Conservation (phyloP, 2,888 invertebrate species). For the Sinelater perroti region DNA sequence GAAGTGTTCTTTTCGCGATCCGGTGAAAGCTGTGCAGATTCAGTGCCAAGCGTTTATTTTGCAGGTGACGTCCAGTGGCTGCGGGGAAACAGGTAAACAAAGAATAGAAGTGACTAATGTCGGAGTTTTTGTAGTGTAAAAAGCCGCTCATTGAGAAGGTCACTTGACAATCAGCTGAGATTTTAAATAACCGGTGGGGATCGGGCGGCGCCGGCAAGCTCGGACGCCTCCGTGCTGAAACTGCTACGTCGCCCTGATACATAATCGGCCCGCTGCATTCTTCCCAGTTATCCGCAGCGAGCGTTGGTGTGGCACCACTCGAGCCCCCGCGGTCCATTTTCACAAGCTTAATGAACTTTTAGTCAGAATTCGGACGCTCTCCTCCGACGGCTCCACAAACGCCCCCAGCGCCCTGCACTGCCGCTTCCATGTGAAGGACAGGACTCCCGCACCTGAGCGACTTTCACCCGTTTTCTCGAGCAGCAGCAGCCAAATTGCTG, state of each 20-base stretch:
- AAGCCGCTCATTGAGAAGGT: constrained; percentile 25
- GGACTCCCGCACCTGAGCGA: not conserved
- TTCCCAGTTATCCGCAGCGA: constrained; percentile 4
- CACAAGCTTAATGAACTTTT: constrained; percentile 9
- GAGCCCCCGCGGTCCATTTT: not conserved
- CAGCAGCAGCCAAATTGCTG: constrained; percentile 35
- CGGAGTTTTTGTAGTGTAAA: constrained; percentile 16
- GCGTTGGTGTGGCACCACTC: not conserved
- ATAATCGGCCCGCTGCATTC: constrained; percentile 16
- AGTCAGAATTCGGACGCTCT: not conserved
- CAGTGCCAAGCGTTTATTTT: too few relatives aligned
- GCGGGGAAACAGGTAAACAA: constrained; percentile 1
- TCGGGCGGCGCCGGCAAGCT: not conserved
- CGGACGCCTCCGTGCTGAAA: not conserved
- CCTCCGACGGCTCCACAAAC: too few relatives aligned
- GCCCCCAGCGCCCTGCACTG: too few relatives aligned
- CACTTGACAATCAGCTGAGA: constrained; percentile 30
- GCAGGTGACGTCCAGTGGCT: constrained; percentile 8
- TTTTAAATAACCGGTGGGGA: constrained; percentile 14
- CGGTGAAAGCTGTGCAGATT: too few relatives aligned
- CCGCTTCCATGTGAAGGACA: constrained; percentile 2
- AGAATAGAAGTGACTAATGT: constrained; percentile 21
- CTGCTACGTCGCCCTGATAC: constrained; percentile 19
- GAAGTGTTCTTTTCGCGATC: not conserved
- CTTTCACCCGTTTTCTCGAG: constrained; percentile 29